phyloP scores from a whole-genome alignment of 2,888 invertebrate species.

The Punctoribates punctum region DNA sequence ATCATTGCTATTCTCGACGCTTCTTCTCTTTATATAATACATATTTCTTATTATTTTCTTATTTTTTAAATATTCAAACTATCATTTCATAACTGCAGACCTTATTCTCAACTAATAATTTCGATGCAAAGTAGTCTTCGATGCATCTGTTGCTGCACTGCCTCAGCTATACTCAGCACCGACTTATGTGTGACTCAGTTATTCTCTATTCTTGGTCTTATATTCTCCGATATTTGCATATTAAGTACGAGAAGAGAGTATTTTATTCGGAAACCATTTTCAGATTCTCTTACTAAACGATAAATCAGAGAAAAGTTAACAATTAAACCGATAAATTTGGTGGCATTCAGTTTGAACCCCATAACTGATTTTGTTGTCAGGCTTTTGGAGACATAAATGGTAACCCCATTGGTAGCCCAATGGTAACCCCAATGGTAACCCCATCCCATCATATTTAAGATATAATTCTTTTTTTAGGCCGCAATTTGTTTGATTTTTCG shows the following conservation, averaged over 20 bases:
- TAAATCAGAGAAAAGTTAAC: conserved; percentile 1
- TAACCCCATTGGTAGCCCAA: background rate
- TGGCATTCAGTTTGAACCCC: background rate
- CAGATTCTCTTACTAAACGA: background rate
- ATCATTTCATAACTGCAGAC: conserved; percentile 22
- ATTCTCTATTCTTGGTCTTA: background rate
- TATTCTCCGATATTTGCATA: conserved; percentile 10
- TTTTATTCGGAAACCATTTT: conserved; percentile 2
- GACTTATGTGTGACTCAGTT: background rate
- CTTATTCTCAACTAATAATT: conserved; percentile 9
- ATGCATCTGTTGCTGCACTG: conserved; percentile 32
- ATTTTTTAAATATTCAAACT: too few relatives aligned
- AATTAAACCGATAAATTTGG: conserved; percentile 10
- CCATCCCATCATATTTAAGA: too few relatives aligned
- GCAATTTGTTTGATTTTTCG: conserved; percentile 38
- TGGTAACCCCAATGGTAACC: background rate
- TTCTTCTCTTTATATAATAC: background rate
- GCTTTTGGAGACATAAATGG: background rate
- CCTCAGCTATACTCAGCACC: background rate
- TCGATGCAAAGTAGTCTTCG: background rate
- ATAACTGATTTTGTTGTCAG: conserved; percentile 5
- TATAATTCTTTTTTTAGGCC: background rate
- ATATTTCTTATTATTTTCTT: background rate
- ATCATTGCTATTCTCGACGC: conserved; percentile 15
- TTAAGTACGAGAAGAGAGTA: conserved; percentile 9